Evolutionary conservation across 2,888 invertebrate species (phyloP).

Genomic region (Ornithoptera priamus): DNA sequence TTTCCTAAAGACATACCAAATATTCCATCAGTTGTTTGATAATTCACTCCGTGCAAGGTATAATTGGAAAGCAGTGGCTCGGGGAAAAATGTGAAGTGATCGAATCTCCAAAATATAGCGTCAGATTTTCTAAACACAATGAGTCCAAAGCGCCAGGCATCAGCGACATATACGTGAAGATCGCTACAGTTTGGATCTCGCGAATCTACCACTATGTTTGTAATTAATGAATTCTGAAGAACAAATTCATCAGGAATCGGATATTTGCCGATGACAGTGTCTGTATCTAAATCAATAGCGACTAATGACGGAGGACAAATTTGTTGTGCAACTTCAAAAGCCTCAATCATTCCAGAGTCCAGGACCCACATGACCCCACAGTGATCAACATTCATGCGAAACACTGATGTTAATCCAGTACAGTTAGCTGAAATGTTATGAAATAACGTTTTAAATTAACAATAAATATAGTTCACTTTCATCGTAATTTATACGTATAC

Average conservation of each 20-base stretch:
- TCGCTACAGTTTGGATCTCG: conserved; percentile 81
- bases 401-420: conserved; percentile 86
- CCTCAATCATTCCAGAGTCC: conserved; percentile 88
- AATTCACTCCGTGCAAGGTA: conserved; percentile 86
- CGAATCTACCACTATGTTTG: conserved; percentile 84
- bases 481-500: too few relatives aligned
- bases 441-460: background rate
- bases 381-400: conserved; percentile 87
- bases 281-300: conserved; percentile 84
- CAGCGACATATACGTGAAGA: conserved; percentile 84
- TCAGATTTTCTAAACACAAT: conserved; percentile 82
- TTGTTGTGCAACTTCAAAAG: conserved; percentile 82
- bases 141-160: conserved; percentile 84
- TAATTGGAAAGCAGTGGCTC: conserved; percentile 87
- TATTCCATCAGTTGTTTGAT: conserved; percentile 90
- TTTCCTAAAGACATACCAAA: conserved; percentile 87
- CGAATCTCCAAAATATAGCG: conserved; percentile 82
- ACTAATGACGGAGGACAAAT: conserved; percentile 87
- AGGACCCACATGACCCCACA: conserved; percentile 90
- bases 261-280: conserved; percentile 82
- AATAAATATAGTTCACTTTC: too few relatives aligned
- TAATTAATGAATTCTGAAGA: conserved; percentile 84
- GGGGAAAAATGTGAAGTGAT: conserved; percentile 85
- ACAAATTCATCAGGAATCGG: conserved; percentile 83
- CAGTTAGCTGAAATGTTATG: conserved; percentile 59